Percentiles rank a stretch among this genome's conserved stretches.
These are phyloP conservation scores for Glossophaga mutica DNA, from an alignment of 2,797 vertebrate genomes.

Conservation along the genomic window DNA sequence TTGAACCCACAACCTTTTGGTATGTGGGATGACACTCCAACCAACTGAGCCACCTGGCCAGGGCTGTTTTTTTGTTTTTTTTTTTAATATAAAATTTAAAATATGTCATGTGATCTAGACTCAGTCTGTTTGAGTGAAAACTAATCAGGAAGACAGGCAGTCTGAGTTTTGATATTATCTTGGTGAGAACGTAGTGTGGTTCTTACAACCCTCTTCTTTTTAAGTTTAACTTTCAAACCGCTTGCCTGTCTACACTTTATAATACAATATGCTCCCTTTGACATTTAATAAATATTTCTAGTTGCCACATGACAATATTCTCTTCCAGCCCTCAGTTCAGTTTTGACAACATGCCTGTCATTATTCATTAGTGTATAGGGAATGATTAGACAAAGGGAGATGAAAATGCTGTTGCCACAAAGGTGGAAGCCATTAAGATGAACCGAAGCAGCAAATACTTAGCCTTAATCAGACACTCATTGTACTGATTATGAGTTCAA, in stretches of 20 bases:
- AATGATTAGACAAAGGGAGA: background rate
- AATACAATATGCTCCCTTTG: background rate
- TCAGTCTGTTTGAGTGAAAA: background rate
- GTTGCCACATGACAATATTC: background rate
- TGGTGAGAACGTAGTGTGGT: background rate
- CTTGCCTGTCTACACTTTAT: background rate
- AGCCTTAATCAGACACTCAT: background rate
- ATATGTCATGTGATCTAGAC: background rate
- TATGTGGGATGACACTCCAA: background rate
- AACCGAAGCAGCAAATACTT: background rate
- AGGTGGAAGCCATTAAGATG: background rate
- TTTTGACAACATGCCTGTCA: background rate
- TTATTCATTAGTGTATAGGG: background rate
- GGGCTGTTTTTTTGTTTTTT: too few relatives aligned
- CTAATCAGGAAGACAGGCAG: background rate
- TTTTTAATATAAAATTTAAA: background rate
- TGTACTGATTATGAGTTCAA: constrained; percentile 3
- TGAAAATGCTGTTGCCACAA: background rate
- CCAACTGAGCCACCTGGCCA: background rate
- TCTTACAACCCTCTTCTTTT: background rate
- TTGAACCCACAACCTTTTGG: background rate
- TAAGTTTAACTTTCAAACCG: background rate
- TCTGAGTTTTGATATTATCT: background rate
- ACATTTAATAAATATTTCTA: background rate
- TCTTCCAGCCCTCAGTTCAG: background rate